phyloP scores from a whole-genome alignment of 2,113 vertebrate species.

The Plestiodon gilberti region DNA sequence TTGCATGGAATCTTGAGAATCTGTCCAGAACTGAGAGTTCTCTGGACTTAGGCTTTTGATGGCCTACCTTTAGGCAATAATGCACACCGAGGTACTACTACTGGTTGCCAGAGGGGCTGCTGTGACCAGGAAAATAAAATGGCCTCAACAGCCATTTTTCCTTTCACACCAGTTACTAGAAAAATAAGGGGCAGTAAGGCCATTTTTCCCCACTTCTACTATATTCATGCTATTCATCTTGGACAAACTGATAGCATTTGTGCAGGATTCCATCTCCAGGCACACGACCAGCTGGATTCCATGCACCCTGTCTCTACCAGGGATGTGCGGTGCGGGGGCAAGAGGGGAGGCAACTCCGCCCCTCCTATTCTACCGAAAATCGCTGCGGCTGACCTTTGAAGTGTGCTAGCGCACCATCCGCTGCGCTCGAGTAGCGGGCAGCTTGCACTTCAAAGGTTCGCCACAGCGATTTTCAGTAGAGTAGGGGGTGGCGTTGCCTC shows the following conservation, averaged over 20 bases:
- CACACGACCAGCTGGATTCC: too few species aligned
- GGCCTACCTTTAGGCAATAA: background rate
- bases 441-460: too few species aligned
- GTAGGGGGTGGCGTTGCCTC: too few species aligned
- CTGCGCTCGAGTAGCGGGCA: too few species aligned
- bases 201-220: background rate
- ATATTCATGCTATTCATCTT: background rate
- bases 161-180: background rate
- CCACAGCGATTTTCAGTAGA: too few species aligned
- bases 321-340: too few species aligned
- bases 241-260: background rate
- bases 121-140: background rate
- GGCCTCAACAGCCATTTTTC: background rate
- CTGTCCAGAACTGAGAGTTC: background rate
- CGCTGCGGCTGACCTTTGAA: too few species aligned
- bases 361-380: too few species aligned
- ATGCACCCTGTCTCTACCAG: too few species aligned
- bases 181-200: background rate
- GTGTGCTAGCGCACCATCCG: too few species aligned
- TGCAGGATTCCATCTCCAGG: background rate
- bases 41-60: too few species aligned
- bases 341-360: too few species aligned
- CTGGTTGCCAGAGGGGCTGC: background rate
- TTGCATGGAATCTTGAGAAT: background rate
- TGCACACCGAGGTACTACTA: background rate